Percentiles rank a stretch among this genome's conserved stretches.
Conservation (phyloP, 2,797 vertebrate species). For the Nannoperca australis region DNA sequence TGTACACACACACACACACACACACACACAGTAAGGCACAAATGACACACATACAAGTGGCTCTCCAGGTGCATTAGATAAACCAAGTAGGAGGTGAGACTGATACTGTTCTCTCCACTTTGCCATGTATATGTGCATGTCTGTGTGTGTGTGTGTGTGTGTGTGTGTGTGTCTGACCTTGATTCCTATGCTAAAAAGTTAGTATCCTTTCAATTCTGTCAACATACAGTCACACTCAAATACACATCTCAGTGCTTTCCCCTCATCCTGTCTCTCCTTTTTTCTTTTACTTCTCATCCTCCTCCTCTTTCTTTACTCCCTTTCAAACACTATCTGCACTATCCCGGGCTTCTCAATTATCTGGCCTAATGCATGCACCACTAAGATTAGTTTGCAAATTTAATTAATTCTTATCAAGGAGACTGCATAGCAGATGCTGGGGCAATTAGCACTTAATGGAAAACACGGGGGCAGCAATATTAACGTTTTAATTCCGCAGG, state of each 20-base stretch:
- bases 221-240: slow-evolving; percentile 42
- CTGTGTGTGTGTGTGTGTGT: slow-evolving; percentile 33
- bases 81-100: slow-evolving; percentile 50
- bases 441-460: slow-evolving; percentile 88
- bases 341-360: slow-evolving; percentile 82
- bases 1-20: slow-evolving; percentile 16
- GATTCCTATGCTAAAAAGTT: slow-evolving; percentile 58
- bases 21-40: slow-evolving; percentile 15
- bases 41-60: slow-evolving; percentile 36
- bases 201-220: slow-evolving; percentile 65
- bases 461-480: slow-evolving; percentile 85
- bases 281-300: slow-evolving; percentile 13
- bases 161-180: slow-evolving; percentile 29
- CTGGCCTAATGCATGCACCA: slow-evolving; percentile 82
- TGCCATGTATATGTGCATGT: slow-evolving; percentile 27
- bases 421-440: slow-evolving; percentile 85
- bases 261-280: slow-evolving; percentile 58
- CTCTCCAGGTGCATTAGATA: slow-evolving; percentile 54
- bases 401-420: slow-evolving; percentile 90
- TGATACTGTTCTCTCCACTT: slow-evolving; percentile 42
- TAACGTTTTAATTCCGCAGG: slow-evolving; percentile 83
- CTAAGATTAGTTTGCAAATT: slow-evolving; percentile 88
- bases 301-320: slow-evolving; percentile 42
- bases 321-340: slow-evolving; percentile 75
- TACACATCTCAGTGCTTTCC: slow-evolving; percentile 49